Evolutionary conservation across 2,888 invertebrate genomes (phyloP).

Genomic region (Desoria tigrina): DNA sequence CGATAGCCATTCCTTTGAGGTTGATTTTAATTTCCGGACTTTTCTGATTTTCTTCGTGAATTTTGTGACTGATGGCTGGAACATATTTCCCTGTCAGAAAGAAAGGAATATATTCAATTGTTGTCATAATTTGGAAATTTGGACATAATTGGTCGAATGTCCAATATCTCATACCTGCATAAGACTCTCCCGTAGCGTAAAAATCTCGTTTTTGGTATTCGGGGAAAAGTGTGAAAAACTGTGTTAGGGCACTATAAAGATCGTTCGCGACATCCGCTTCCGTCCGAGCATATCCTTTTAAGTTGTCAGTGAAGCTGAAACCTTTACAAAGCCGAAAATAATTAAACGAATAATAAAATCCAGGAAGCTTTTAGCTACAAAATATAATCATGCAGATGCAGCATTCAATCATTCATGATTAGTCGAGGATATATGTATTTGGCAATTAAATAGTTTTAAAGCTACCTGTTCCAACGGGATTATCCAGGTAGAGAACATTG

Average conservation of each 20-base stretch:
- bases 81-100: slow-evolving; percentile 68
- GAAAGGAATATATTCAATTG: neutral
- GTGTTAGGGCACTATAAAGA: slow-evolving; percentile 72
- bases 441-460: too few relatives aligned
- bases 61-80: slow-evolving; percentile 67
- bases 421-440: too few relatives aligned
- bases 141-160: neutral
- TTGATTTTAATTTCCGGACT: slow-evolving; percentile 66
- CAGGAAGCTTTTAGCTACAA: too few relatives aligned
- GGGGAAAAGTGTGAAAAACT: slow-evolving; percentile 82
- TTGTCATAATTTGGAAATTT: neutral
- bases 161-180: slow-evolving; percentile 64
- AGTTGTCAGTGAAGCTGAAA: slow-evolving; percentile 80
- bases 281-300: slow-evolving; percentile 75
- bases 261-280: slow-evolving; percentile 79
- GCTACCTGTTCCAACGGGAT: slow-evolving; percentile 77
- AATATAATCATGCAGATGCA: too few relatives aligned
- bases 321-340: slow-evolving; percentile 61
- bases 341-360: too few relatives aligned
- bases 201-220: slow-evolving; percentile 74
- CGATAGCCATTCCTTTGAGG: slow-evolving; percentile 68
- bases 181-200: slow-evolving; percentile 86
- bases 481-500: slow-evolving; percentile 84
- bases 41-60: slow-evolving; percentile 62
- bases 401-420: too few relatives aligned